Base-by-base conservation (phyloP, 2,888 invertebrate species). In the Dioctria linearis region DNA sequence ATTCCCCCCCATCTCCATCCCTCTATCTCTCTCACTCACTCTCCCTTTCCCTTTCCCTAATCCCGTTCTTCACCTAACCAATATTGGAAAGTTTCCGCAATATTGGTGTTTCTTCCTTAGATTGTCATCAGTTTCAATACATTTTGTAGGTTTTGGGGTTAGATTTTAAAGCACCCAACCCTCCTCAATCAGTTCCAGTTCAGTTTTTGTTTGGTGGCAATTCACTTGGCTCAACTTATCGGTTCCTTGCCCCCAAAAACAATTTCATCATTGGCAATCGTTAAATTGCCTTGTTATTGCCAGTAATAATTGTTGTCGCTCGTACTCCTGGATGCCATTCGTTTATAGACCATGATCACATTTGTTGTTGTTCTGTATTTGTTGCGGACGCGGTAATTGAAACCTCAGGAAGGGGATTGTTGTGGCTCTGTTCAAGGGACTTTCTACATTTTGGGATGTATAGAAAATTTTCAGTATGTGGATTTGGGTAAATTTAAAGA, bases 261-360 rank as follows among this genome's bases (percentile, higher is more conserved):
- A 80, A 82, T 80, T 80, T 80, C 73, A 82, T 82, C 82, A 78
- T 79, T 76, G 80, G 65, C 82, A 80, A 80, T 80, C 82, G 80
- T 59, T 82, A 80, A 82, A 82, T 80, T 80, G 78, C 80, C 82
- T 80, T 80, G 82, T 82, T 82, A 82, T 82, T 80, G 80, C 71
- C 80, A 82, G 66, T 82, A 82, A 82, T 80, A 73, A 80, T 80
- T 80, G 78, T 73, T 80, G 78, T 76, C 80, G 65, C 65, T 54
- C 37, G 75, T 71, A 49, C 46, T 76, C 80, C 73, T 80, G 80
- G 80, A 63, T 66, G 59, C 66, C 43, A 46, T 80, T 80, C 54
- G 82, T 78, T 82, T 82, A 80, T 81, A 63, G 63, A 51, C 69
- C 80, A 61, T 49, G 78, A 66, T 71, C 49, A 39, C 67, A 66